Base-by-base conservation (phyloP, 2,888 invertebrate species). In the Cetonia aurata region DNA sequence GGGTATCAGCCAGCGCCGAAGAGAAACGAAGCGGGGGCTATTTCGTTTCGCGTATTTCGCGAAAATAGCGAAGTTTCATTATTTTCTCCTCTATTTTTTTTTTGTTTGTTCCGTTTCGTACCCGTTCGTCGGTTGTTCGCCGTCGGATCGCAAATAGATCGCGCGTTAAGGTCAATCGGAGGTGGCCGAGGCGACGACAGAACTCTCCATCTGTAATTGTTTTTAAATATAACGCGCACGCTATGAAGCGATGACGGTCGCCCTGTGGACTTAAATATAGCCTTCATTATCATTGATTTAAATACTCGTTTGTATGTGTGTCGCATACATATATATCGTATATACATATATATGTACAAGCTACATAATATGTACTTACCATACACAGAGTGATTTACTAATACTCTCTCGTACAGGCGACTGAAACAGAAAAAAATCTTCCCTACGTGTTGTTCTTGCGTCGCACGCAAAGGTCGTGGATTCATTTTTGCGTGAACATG, bases 81-180 rank as follows among this genome's bases (percentile, higher is more conserved):
- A 65, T 65, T 65, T 50, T 50, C 50, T 60, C 19, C 48, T 37
- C 6, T 37, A 4, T 10, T 37, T 1, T 37, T 25, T 25, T 25
- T 25, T 25, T 25, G 1, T 25, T 25, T 1, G 1, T 25, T 25
- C 25, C 4, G 25, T 25, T 25, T 25, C 4, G 25, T 25, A 4
- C 25, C 25, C 3, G 25, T 25, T 25, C 25, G 37, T 37, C 8
- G 4, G 37, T 37, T 8, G 37, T 10, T 37, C 37, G 37, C 62
- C 33, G 10, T 37, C 37, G 46, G 50, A 65, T 65, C 62, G 62
- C 48, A 65, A 65, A 65, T 65, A 65, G 62, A 65, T 50, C 62
- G 62, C 62, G 62, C 50, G 62, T 65, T 65, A 52, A 65, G 62
- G 62, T 65, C 62, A 65, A 50, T 65, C 62, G 48, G 50, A 65